phyloP scores from a whole-genome alignment of 2,888 invertebrate species.

The Celastrina argiolus region DNA sequence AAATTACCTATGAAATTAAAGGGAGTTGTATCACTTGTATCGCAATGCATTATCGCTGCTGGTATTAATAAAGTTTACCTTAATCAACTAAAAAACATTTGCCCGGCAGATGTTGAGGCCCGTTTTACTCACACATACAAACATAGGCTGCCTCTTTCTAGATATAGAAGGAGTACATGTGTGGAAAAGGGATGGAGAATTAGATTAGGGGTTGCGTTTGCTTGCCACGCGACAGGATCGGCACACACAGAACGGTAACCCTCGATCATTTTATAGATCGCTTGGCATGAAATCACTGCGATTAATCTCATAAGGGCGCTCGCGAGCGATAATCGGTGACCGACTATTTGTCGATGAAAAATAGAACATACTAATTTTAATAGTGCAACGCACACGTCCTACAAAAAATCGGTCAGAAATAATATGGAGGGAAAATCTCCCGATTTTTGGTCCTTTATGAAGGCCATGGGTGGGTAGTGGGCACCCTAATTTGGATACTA shows the following conservation, averaged over 20 bases:
- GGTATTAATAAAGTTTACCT: constrained; percentile 53
- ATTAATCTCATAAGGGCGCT: constrained; percentile 45
- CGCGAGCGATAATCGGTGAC: too few relatives aligned
- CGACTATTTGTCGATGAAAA: too few relatives aligned
- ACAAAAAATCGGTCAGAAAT: too few relatives aligned
- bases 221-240: constrained; percentile 59
- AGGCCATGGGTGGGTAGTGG: too few relatives aligned
- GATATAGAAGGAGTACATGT: constrained; percentile 12
- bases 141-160: constrained; percentile 37
- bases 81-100: constrained; percentile 62
- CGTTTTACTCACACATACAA: constrained; percentile 51
- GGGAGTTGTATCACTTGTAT: neutral
- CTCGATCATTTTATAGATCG: constrained; percentile 67
- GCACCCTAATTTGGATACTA: constrained; percentile 31
- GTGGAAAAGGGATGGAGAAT: constrained; percentile 39
- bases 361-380: too few relatives aligned
- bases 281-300: constrained; percentile 53
- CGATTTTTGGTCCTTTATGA: too few relatives aligned
- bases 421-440: too few relatives aligned
- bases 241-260: constrained; percentile 51
- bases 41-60: constrained; percentile 10
- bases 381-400: too few relatives aligned
- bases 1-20: neutral
- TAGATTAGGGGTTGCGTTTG: constrained; percentile 67
- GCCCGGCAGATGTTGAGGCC: constrained; percentile 70